phyloP scores from a whole-genome alignment of 2,113 vertebrate genomes.

The Nesospiza acunhae region DNA sequence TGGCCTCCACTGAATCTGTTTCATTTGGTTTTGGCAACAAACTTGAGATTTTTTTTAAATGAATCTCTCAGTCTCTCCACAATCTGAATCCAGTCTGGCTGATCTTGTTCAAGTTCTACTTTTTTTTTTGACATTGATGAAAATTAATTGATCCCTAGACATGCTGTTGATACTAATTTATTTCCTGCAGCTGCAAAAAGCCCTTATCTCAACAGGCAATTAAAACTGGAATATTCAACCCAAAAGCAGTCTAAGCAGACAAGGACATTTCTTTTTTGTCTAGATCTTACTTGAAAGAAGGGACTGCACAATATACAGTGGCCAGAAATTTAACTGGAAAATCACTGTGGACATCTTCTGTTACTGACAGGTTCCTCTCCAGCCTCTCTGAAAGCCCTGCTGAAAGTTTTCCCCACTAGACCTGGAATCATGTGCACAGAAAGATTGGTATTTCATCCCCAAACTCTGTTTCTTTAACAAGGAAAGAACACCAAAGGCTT shows the following conservation, averaged over 20 bases:
- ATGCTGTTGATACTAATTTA: neutral
- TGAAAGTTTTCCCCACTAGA: neutral
- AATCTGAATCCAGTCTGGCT: neutral
- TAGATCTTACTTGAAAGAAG: neutral
- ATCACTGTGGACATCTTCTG: neutral
- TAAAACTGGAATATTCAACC: neutral
- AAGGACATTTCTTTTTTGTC: neutral
- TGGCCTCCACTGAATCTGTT: neutral
- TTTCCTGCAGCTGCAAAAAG: neutral
- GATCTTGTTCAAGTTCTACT: neutral
- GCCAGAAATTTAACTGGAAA: neutral
- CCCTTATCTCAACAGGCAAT: neutral
- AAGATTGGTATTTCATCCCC: neutral
- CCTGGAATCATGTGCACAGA: neutral
- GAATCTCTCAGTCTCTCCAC: neutral
- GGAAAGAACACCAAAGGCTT: neutral
- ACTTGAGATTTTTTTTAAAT: neutral
- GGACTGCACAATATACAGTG: neutral
- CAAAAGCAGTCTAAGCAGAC: neutral
- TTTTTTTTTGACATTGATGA: neutral
- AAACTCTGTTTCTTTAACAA: neutral
- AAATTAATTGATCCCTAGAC: slow-evolving; percentile 13
- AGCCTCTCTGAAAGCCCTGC: neutral
- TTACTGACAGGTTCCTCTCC: neutral
- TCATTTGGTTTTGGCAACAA: neutral